These are phyloP conservation scores for Sardinella longiceps DNA, from an alignment of 2,797 vertebrate species.

Conservation along the genomic window DNA sequence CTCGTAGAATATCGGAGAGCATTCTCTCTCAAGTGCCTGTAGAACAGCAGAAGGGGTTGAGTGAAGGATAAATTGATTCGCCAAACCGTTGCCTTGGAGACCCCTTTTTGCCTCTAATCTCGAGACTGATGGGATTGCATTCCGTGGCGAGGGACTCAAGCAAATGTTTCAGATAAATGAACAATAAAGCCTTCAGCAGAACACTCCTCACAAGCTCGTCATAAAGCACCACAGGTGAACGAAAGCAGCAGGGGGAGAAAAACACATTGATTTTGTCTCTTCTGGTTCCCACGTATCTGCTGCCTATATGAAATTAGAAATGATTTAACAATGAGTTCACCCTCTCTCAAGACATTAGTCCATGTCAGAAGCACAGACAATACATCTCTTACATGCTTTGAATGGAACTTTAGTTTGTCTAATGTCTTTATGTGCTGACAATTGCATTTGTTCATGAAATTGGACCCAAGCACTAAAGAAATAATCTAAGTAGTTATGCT, in stretches of 20 bases:
- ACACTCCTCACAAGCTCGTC: conserved; percentile 2
- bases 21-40: conserved; percentile 38
- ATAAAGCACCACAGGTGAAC: conserved; percentile 32
- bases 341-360: not conserved
- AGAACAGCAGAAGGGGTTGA: conserved; percentile 50
- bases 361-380: not conserved
- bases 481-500: not conserved
- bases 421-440: not conserved
- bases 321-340: conserved; percentile 9
- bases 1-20: conserved; percentile 7
- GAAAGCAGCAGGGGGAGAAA: not conserved
- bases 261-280: conserved; percentile 36
- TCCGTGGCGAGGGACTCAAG: not conserved
- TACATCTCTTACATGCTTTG: not conserved
- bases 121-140: conserved; percentile 36
- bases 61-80: conserved; percentile 51
- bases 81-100: conserved; percentile 50
- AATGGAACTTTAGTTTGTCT: not conserved
- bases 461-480: not conserved
- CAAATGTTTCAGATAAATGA: conserved; percentile 42
- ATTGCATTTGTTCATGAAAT: not conserved
- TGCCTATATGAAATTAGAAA: conserved; percentile 24
- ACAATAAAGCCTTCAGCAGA: conserved; percentile 23
- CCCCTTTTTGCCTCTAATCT: conserved; percentile 37
- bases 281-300: conserved; percentile 8